Percentiles rank a stretch among this genome's conserved stretches.
Evolutionary conservation across 1,140 invertebrate species (phyloP).

Genomic region (Scaptomyza graminum): DNA sequence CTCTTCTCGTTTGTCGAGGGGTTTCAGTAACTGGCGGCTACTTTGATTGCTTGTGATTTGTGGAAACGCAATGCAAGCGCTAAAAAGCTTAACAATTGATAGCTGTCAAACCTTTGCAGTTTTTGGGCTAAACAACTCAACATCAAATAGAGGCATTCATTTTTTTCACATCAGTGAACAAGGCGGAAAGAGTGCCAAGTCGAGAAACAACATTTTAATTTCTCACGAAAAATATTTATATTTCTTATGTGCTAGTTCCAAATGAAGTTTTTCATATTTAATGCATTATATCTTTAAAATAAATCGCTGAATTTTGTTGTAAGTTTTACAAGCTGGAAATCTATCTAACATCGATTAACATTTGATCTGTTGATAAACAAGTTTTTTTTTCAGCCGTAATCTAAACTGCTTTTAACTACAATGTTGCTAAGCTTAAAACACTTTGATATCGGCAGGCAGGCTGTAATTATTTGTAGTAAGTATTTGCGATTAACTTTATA

Average conservation of each 20-base stretch:
- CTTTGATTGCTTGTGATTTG: conserved; percentile 75
- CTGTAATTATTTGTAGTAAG: neutral
- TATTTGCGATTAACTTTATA: neutral
- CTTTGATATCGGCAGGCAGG: neutral
- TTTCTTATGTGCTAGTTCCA: too few relatives aligned
- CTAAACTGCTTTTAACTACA: neutral
- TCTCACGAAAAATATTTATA: too few relatives aligned
- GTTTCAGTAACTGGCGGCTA: conserved; percentile 40
- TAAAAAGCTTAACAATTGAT: conserved; percentile 13
- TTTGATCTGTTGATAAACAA: conserved; percentile 4
- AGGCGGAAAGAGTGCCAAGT: neutral
- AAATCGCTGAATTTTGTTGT: too few relatives aligned
- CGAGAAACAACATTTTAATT: too few relatives aligned
- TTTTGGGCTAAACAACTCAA: neutral
- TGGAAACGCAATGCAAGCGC: conserved; percentile 16
- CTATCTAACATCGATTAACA: neutral
- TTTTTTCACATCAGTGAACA: conserved; percentile 8
- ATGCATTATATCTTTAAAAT: neutral
- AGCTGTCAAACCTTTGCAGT: conserved; percentile 16
- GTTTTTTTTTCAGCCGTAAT: neutral
- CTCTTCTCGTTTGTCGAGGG: conserved; percentile 36
- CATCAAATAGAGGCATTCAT: conserved; percentile 16
- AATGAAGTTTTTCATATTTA: too few relatives aligned
- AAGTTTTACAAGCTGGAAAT: neutral
- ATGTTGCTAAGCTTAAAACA: neutral